Evolutionary conservation across 2,113 vertebrate species (phyloP), one percentile per base, ranked within the genome.

Genomic region (Paralichthys olivaceus): DNA sequence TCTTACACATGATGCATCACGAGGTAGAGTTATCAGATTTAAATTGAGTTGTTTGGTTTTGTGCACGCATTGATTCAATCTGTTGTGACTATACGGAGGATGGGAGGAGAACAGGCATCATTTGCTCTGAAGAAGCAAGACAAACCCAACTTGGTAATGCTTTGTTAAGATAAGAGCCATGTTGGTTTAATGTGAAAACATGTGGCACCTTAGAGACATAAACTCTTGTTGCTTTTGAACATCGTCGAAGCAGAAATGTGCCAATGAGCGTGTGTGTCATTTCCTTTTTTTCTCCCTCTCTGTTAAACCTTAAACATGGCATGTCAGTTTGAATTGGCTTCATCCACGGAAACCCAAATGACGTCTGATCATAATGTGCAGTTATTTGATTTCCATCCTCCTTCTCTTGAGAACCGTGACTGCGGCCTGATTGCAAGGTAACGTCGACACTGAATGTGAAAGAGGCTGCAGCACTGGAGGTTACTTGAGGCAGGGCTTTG

Each of bases 361-460:
- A 88, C 56, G 77, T 84, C 59, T 63, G 79, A 74, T 32, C 55
- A 6, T 72, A 84, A 85, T 80, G 54, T 69, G 80, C 57, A 82
- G 54, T 79, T 89, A 80, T 87, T 88, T 84, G 49, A 84, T 85
- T 87, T 84, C 73, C 73, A 87, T 57, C 45, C 76, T 75, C 12
- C 43, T 26, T 8, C 45, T 67, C 26, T 61, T 78, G 28, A 89
- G 72, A 79, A 65, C 55, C 68, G 55, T 70, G 84, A 79, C 87
- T 82, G 64, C 53, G 78, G 78, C 80, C 61, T 82, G 81, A 89
- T 85, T 86, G 83, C 67, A 78, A 67, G 67, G 49, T 75, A 78
- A 83, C 14, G 66, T 62, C 58, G 70, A 81, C 57, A 57, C 53
- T 37, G 49, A 53, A 65, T 60, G 58, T 74, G 49, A 75, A 68